Percentiles rank a stretch among this genome's conserved stretches.
These are phyloP conservation scores for Clinocottus analis DNA, from an alignment of 2,113 vertebrate genomes.

Conservation along the genomic window DNA sequence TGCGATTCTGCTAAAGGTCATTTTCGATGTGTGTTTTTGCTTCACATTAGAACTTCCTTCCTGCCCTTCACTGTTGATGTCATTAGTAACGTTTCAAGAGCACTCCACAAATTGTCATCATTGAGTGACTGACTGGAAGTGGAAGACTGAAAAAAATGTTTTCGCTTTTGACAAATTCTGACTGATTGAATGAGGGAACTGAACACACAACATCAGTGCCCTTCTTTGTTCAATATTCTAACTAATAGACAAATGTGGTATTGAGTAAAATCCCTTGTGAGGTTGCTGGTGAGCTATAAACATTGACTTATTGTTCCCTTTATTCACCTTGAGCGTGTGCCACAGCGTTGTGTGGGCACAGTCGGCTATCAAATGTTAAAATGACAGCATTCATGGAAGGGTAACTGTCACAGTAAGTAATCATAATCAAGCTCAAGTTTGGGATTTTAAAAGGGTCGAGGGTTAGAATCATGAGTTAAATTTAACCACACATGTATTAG, in stretches of 20 bases:
- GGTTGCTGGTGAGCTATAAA: slow-evolving; percentile 16
- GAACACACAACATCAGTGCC: background rate
- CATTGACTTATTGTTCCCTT: slow-evolving; percentile 29
- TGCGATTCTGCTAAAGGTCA: slow-evolving; percentile 38
- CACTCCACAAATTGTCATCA: slow-evolving; percentile 36
- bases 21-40: slow-evolving; percentile 39
- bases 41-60: slow-evolving; percentile 70
- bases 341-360: slow-evolving; percentile 27
- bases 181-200: background rate
- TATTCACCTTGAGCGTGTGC: slow-evolving; percentile 20
- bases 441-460: background rate
- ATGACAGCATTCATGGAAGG: slow-evolving; percentile 1
- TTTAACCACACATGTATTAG: background rate
- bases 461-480: background rate
- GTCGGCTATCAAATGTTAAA: slow-evolving; percentile 28
- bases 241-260: slow-evolving; percentile 24
- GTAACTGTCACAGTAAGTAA: background rate
- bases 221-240: slow-evolving; percentile 11
- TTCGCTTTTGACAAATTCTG: background rate
- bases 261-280: slow-evolving; percentile 14
- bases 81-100: slow-evolving; percentile 62
- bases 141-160: slow-evolving; percentile 22
- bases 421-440: background rate
- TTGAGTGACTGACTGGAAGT: slow-evolving; percentile 17
- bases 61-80: slow-evolving; percentile 69